Evolutionary conservation across 64 coral and sea anemone genomes (phyloP), one percentile per base, ranked within the genome.

Genomic region (Hydrozoanthus tunicans): DNA sequence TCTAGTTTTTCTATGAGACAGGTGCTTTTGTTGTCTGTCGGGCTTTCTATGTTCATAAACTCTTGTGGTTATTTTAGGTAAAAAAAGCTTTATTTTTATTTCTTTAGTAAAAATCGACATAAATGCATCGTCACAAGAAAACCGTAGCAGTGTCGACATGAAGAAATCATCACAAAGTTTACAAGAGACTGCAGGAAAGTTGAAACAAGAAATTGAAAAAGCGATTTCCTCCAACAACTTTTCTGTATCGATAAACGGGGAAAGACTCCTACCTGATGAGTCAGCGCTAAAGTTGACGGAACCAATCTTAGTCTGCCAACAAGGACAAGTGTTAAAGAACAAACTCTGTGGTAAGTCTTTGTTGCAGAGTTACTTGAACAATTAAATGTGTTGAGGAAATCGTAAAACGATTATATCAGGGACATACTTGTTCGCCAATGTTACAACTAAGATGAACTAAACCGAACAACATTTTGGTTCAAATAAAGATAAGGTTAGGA

Each of bases 301-400:
- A 12, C 79, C 79, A 12, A 13, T 43, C 5, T 57, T 81, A 62
- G 58, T 81, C 5, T 81, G 79, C 32, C 20, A 81, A 27, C 15
- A 81, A 63, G 79, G 79, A 20, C 79, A 81, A 32, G 79, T 81
- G 59, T 58, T 81, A 62, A 81, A 27, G 15, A 12, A 59, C n/a
- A 9, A 63, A 11, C 79, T 81, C 59, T 81, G 79, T 9, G 79
- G 79, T 81, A 81, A 62, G 79, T 9, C 9, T 77, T 72, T 72
- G 26, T 20, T 72, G 53, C 54, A 74, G 9, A 25, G 71, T 3
- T 15, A 65, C 17, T 65, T 4, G 17, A 4, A 14, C 0, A 43
- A 1, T 1, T 43, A 65, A 15, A 65, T 65, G 63, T 65, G 12
- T 65, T 65, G 63, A 15, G 3, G 17, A 15, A 11, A 65, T 15